Evolutionary conservation across 2,888 invertebrate genomes (phyloP), one percentile per base, ranked within the genome.

Genomic region (Tipula unca): DNA sequence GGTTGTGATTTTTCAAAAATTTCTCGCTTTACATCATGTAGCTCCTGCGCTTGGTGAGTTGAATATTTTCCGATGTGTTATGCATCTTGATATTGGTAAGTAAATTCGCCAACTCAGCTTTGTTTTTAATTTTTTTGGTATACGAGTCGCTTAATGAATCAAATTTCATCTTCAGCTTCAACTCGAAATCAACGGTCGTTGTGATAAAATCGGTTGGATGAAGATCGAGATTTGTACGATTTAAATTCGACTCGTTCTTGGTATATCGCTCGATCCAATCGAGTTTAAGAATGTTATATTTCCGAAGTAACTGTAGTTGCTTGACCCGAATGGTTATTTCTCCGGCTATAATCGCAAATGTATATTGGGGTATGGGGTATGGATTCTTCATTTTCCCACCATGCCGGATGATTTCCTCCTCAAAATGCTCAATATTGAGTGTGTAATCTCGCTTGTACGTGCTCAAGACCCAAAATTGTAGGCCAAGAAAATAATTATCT

Each of bases 81-180:
- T 69, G 8, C 83, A 5, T n/a, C 89, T 89, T 89, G 86, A 91
- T 91, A 88, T 89, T 90, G 4, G 90, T 87, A 14, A 95, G 90
- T 0, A 93, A 90, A 82, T 90, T 89, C 86, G 90, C 91, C 82
- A 97, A 89, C 83, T 93, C 93, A 0, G 93, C 92, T 29, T 91
- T 89, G 10, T 25, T 69, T 85, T 93, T 93, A 0, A 93, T 91
- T 14, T 92, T 91, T 84, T 94, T 91, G 0, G 91, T 93, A 89
- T 93, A 98, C 87, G 94, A 95, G 89, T 98, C 98, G 0, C 96
- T 96, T 89, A 92, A 95, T 84, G 91, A 88, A 89, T 98, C 98
- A 88, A 93, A 97, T 17, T 93, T 90, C 82, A 91, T 88, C 2
- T 92, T 90, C 85, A 97, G 91, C 69, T 91, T 89, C 13, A 91